Conservation (phyloP, 2,797 vertebrate genomes). For the Urosaurus nigricauda region DNA sequence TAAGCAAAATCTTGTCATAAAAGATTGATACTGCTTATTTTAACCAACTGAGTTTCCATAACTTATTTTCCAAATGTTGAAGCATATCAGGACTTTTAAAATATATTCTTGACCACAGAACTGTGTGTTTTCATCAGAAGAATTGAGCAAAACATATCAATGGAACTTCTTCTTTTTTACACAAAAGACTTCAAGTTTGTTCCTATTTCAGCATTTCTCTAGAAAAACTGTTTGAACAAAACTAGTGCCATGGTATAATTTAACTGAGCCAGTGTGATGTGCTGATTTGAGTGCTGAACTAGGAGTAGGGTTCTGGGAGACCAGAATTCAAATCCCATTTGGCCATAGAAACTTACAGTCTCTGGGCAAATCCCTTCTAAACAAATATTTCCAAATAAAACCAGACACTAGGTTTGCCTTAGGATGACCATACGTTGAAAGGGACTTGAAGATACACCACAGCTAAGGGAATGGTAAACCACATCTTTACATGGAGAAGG, state of each 20-base stretch:
- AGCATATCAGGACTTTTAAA: background rate
- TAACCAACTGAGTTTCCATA: background rate
- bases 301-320: too few relatives aligned
- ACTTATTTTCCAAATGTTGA: background rate
- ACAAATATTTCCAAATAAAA: too few relatives aligned
- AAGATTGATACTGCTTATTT: background rate
- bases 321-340: background rate
- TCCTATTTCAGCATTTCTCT: conserved; percentile 12
- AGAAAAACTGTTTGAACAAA: conserved; percentile 21
- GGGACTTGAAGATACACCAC: too few relatives aligned
- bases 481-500: background rate
- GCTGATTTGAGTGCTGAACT: too few relatives aligned
- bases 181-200: background rate
- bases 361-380: too few relatives aligned
- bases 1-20: background rate
- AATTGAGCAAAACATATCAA: conserved; percentile 29
- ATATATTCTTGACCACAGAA: background rate
- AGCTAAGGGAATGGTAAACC: too few relatives aligned
- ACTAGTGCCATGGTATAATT: too few relatives aligned
- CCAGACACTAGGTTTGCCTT: too few relatives aligned
- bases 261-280: too few relatives aligned
- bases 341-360: too few relatives aligned
- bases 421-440: too few relatives aligned
- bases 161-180: conserved; percentile 8
- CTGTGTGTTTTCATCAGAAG: conserved; percentile 9